Percentiles rank a stretch among this genome's conserved stretches.
Evolutionary conservation across 2,888 invertebrate genomes (phyloP).

Genomic region (Lithodes maja): DNA sequence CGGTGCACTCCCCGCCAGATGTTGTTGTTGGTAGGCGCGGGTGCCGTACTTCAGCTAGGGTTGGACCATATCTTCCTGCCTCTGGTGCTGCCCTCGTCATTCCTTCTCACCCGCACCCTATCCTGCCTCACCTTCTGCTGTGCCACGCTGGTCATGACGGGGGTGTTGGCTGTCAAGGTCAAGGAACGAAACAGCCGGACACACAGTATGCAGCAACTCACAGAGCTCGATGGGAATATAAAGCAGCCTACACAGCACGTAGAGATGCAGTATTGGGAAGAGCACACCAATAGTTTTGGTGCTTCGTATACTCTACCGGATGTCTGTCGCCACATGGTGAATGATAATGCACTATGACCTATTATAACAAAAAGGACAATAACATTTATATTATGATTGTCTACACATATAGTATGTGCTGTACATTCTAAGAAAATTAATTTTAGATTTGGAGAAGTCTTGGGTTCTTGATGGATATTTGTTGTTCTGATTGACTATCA

Average conservation of each 20-base stretch:
- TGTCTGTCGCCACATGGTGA: neutral
- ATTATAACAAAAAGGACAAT: too few species aligned
- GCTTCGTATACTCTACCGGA: neutral
- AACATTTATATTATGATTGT: too few species aligned
- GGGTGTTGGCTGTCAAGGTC: neutral
- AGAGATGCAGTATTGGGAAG: neutral
- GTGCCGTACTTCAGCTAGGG: conserved; percentile 25
- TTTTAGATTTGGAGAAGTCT: too few species aligned
- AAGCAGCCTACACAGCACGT: neutral
- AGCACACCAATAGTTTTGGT: neutral
- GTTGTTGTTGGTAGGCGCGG: conserved; percentile 26
- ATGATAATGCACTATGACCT: neutral
- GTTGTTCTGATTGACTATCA: too few species aligned
- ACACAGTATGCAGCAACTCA: neutral
- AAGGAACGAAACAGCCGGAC: neutral
- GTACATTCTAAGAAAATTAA: too few species aligned
- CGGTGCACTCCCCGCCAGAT: conserved; percentile 19
- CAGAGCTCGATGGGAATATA: neutral
- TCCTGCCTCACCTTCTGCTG: conserved; percentile 30
- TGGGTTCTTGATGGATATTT: too few species aligned
- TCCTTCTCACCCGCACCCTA: conserved; percentile 14
- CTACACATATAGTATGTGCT: too few species aligned
- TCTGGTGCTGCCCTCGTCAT: conserved; percentile 23
- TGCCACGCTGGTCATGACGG: conserved; percentile 5
- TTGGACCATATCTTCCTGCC: conserved; percentile 33